These are phyloP conservation scores for Pyrocephalus nanus DNA, from an alignment of 2,797 vertebrate genomes.

Conservation along the genomic window DNA sequence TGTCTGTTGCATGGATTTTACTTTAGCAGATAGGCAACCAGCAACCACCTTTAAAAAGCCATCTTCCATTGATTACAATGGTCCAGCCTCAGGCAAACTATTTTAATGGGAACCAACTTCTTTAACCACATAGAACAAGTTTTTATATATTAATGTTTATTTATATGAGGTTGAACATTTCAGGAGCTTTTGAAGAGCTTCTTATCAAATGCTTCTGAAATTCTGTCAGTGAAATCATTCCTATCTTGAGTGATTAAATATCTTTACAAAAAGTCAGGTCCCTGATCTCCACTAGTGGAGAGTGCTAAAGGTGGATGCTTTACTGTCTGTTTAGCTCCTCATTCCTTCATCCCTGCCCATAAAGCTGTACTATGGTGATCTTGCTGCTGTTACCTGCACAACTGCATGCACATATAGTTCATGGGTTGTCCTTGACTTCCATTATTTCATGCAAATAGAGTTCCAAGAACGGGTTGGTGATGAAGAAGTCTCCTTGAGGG, in stretches of 20 bases:
- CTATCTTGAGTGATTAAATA: neutral
- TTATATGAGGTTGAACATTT: neutral
- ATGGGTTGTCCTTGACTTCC: neutral
- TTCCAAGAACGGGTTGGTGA: neutral
- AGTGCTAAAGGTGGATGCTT: neutral
- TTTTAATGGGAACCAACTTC: neutral
- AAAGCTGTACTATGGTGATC: neutral
- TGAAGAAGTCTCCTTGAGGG: neutral
- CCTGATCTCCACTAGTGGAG: fast-evolving
- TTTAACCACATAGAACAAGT: neutral
- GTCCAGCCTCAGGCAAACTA: neutral
- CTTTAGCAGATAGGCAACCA: neutral
- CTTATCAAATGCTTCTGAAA: neutral
- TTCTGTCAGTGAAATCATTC: neutral
- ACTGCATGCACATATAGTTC: neutral
- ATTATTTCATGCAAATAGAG: neutral
- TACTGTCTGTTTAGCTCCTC: neutral
- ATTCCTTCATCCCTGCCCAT: neutral
- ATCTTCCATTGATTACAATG: neutral
- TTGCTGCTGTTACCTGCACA: neutral
- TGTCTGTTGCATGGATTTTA: neutral
- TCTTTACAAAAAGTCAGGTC: neutral
- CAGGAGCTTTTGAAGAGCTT: neutral
- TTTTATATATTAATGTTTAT: neutral
- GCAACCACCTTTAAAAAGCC: neutral